Base-by-base conservation (phyloP, 2,797 vertebrate genomes). In the Falco peregrinus region DNA sequence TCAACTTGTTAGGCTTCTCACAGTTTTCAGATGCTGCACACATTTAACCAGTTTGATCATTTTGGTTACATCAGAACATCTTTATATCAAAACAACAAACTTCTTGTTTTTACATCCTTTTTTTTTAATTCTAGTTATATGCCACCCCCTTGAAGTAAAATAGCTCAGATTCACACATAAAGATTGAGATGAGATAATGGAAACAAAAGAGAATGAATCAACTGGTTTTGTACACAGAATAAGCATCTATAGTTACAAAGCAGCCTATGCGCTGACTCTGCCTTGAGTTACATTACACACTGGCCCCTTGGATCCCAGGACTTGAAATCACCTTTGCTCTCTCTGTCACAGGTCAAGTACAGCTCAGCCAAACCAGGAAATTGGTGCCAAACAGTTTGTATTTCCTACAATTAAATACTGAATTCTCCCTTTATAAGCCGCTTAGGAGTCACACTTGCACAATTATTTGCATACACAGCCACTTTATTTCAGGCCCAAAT, bases 291-390 rank as follows among this genome's bases (percentile, higher is more conserved):
- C 43, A 3, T 68, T 64, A 80, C 39, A 89, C 35, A 45, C 68
- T 54, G 68, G 45, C 33, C 78, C 45, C 61, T 77, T 6, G 3
- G 79, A 95, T 93, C 79, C 89, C 91, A 93, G 93, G 76, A 84
- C 76, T 90, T 68, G 53, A 68, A 87, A 93, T 89, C 90, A 91
- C 87, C 93, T 95, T 82, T 95, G 87, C 77, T 90, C 94, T 76
- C 79, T 77, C 75, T 83, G 76, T 93, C 89, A 84, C 39, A 45
- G 77, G 90, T 69, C 96, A 96, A 87, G 64, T 4, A 68, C 7
- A 91, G 59, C 94, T 96, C 93, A 92, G 90, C 76, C 93, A 96
- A 92, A 84, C 73, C 51, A 73, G 68, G 82, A 90, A 25, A 89
- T 86, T 24, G 59, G 82, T 92, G 93, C 96, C 87, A 95, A 94